Percentiles rank a stretch among this genome's conserved stretches.
Conservation (phyloP, 2,797 vertebrate species). For the Phoxinus dragarum region DNA sequence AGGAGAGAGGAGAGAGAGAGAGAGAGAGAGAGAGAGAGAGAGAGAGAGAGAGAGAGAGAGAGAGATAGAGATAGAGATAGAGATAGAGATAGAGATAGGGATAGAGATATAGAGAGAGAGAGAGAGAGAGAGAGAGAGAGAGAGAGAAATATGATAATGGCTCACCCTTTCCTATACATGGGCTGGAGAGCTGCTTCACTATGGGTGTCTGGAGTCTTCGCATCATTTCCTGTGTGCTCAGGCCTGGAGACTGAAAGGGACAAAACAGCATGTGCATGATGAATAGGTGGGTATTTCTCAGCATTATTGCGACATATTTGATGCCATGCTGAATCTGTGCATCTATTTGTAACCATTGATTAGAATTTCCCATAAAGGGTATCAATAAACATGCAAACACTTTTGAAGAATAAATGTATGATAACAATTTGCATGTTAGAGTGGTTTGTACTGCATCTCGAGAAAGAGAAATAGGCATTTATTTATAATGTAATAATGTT, state of each 20-base stretch:
- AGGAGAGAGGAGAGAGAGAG: background rate
- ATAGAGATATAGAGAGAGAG: background rate
- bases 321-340: background rate
- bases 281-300: background rate
- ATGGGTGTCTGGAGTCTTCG: slow-evolving; percentile 61
- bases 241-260: slow-evolving; percentile 23
- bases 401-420: background rate
- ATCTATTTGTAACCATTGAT: background rate
- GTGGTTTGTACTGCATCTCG: background rate
- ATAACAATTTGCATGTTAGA: background rate
- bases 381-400: background rate
- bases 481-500: background rate
- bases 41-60: background rate
- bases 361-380: background rate
- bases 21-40: background rate
- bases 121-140: background rate
- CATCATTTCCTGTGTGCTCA: slow-evolving; percentile 66
- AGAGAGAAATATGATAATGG: background rate
- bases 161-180: slow-evolving; percentile 73
- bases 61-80: background rate
- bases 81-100: too few relatives aligned
- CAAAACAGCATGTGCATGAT: slow-evolving; percentile 14
- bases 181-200: slow-evolving; percentile 72
- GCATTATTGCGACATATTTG: background rate
- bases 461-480: background rate